Conservation (phyloP, 2,113 vertebrate genomes). For the Pseudorhombus dupliciocellatus region DNA sequence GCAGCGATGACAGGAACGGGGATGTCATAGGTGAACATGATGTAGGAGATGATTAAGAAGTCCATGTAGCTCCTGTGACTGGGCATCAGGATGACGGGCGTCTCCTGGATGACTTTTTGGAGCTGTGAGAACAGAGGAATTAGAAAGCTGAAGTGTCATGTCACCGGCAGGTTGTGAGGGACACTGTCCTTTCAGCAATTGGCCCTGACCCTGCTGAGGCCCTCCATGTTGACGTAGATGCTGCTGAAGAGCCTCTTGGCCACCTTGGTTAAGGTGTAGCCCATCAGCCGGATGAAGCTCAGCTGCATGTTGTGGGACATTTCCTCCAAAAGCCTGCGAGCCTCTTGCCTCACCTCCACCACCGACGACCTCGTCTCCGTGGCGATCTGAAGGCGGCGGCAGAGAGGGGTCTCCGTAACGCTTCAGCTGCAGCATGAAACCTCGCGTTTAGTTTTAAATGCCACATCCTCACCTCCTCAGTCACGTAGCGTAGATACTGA, state of each 20-base stretch:
- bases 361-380: constrained; percentile 82
- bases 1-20: constrained; percentile 94
- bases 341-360: constrained; percentile 86
- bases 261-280: constrained; percentile 88
- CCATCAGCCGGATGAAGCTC: constrained; percentile 88
- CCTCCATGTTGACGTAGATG: constrained; percentile 92
- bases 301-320: constrained; percentile 94
- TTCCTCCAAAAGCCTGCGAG: constrained; percentile 85
- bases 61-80: constrained; percentile 97
- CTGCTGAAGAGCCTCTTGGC: constrained; percentile 90
- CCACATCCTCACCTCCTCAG: constrained; percentile 84
- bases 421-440: not conserved
- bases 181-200: not conserved
- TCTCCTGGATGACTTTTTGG: constrained; percentile 87
- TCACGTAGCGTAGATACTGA: constrained; percentile 85
- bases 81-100: constrained; percentile 93
- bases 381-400: constrained; percentile 79
- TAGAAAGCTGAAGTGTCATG: not conserved
- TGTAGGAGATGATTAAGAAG: constrained; percentile 92
- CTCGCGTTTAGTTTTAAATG: not conserved
- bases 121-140: constrained; percentile 77
- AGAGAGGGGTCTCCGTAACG: not conserved
- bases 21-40: constrained; percentile 91
- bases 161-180: not conserved
- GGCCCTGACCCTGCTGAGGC: constrained; percentile 86